Evolutionary conservation across 1,140 invertebrate genomes (phyloP).

Genomic region (Drosophila paulistorum): DNA sequence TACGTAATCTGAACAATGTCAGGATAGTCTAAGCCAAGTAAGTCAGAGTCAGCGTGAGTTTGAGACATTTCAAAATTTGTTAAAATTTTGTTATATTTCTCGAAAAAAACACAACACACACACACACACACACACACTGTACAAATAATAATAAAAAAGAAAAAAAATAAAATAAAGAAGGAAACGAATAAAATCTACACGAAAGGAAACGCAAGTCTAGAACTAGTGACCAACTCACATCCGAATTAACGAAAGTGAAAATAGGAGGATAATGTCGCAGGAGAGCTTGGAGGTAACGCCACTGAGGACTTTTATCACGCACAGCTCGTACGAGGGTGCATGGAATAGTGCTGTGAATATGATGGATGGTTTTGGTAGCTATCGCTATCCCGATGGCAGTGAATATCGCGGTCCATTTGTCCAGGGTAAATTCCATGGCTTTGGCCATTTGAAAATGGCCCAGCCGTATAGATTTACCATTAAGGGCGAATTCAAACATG

Average conservation of each 20-base stretch:
- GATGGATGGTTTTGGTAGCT: constrained; percentile 71
- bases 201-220: neutral
- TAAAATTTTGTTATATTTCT: constrained; percentile 10
- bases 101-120: neutral
- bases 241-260: neutral
- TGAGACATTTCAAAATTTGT: constrained; percentile 25
- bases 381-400: constrained; percentile 70
- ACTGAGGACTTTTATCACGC: constrained; percentile 47
- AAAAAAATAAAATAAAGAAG: too few relatives aligned
- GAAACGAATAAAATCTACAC: neutral
- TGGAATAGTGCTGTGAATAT: constrained; percentile 52
- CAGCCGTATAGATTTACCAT: constrained; percentile 64
- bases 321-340: constrained; percentile 63
- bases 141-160: neutral
- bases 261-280: constrained; percentile 4
- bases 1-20: constrained; percentile 68
- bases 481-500: constrained; percentile 56
- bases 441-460: constrained; percentile 56
- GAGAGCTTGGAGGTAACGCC: neutral
- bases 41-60: constrained; percentile 34
- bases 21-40: constrained; percentile 29
- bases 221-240: neutral
- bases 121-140: neutral
- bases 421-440: constrained; percentile 64
- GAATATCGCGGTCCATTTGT: constrained; percentile 66